Conservation (phyloP, 2,888 invertebrate genomes). For the Griposia aprilina region DNA sequence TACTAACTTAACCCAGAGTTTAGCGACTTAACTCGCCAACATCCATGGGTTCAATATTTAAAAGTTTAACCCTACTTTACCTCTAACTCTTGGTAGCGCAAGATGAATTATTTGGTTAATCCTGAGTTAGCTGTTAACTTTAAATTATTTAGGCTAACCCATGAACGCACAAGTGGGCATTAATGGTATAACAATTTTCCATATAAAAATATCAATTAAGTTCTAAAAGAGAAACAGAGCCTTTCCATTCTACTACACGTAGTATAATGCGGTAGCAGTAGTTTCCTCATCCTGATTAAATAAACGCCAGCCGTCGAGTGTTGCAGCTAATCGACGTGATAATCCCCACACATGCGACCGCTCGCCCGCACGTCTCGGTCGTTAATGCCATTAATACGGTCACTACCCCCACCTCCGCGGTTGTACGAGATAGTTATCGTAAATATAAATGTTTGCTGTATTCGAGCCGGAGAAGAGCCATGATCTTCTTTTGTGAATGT, state of each 20-base stretch:
- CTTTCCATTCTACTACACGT: not conserved
- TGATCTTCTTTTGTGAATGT: not conserved
- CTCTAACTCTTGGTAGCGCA: too few relatives aligned
- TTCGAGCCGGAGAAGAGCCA: not conserved
- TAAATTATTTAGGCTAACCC: too few relatives aligned
- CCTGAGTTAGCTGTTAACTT: too few relatives aligned
- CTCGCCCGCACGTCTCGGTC: slow-evolving; percentile 22
- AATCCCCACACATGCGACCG: slow-evolving; percentile 33
- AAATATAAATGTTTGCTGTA: slow-evolving; percentile 22
- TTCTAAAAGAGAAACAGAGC: not conserved
- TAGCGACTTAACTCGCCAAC: too few relatives aligned
- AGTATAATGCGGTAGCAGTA: not conserved
- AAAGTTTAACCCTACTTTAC: too few relatives aligned
- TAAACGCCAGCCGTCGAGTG: slow-evolving; percentile 47
- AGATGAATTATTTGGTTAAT: too few relatives aligned
- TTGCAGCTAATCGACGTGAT: slow-evolving; percentile 37
- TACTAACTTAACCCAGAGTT: too few relatives aligned
- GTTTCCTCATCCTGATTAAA: slow-evolving; percentile 33
- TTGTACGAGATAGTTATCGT: slow-evolving; percentile 21
- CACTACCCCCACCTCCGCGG: slow-evolving; percentile 18
- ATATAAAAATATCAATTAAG: not conserved
- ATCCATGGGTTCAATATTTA: too few relatives aligned
- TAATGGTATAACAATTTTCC: not conserved
- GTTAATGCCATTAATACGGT: slow-evolving; percentile 48
- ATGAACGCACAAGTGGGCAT: too few relatives aligned